phyloP scores from a whole-genome alignment of 2,797 vertebrate genomes.

The Leptodactylus fallax region DNA sequence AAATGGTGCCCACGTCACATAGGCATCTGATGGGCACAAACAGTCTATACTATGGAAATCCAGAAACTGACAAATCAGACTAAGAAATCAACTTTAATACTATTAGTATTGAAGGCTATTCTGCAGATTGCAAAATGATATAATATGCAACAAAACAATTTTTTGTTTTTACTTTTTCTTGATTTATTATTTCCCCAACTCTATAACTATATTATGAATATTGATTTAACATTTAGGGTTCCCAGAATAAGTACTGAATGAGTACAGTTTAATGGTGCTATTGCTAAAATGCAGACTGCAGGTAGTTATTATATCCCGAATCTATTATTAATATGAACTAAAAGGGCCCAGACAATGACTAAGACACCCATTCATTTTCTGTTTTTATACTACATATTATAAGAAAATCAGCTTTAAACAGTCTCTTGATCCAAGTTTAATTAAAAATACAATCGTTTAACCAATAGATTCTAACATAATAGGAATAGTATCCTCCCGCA shows the following conservation, averaged over 20 bases:
- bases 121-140: not conserved
- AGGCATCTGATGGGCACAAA: not conserved
- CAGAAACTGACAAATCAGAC: not conserved
- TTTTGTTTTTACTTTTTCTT: not conserved
- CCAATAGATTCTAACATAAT: not conserved
- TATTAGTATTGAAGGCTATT: not conserved
- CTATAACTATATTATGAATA: not conserved
- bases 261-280: not conserved
- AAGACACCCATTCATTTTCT: not conserved
- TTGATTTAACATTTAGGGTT: conserved; percentile 14
- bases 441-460: not conserved
- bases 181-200: not conserved
- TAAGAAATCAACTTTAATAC: not conserved
- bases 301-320: not conserved
- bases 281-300: conserved; percentile 1
- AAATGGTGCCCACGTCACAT: not conserved
- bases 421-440: not conserved
- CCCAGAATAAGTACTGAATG: not conserved
- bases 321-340: conserved; percentile 7
- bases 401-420: not conserved
- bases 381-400: not conserved
- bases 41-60: not conserved
- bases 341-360: not conserved
- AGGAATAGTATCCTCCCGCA: not conserved
- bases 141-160: not conserved